Base-by-base conservation (phyloP, 2,113 vertebrate species). In the Nyctereutes procyonoides region DNA sequence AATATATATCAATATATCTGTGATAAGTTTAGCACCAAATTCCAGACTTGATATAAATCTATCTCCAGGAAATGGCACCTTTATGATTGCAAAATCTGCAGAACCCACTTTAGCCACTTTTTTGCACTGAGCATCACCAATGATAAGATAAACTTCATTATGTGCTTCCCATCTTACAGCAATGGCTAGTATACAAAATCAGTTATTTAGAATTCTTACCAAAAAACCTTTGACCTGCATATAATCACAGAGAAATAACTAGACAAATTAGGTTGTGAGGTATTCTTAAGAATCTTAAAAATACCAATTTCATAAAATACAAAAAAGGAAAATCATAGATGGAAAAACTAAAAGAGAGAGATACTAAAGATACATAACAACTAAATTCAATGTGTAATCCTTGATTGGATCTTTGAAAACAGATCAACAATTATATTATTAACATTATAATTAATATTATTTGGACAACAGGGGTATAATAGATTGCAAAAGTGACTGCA, bases 321-420 rank as follows among this genome's bases (percentile, higher is more conserved):
- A 97, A 53, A 80, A 82, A 93, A 30, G 28, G 9, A 92, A 38
- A 84, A 0, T 30, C 65, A 53, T 15, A 77, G 28, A 94, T 80
- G 95, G 58, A 80, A 92, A 92, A 32, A 76, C 38, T 82, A 14
- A 76, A 90, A 22, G 35, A 53, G 35, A 71, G 22, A 83, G 22
- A 86, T 15, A 43, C 65, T 87, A 79, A 95, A 93, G 79, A 63
- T 73, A 67, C 3, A 88, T 76, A 67, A 13, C 38, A 92, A 85
- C 53, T 89, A 80, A 74, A 92, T 80, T 90, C 92, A 95, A 88
- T 8, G 3, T 62, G 35, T 22, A 93, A 58, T 69, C 8, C 43
- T 89, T 90, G 35, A 95, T 24, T 95, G n/a, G 62, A 65, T 65
- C 20, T 65, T 87, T 93, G 5, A 82, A 96, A 94, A 94, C 30